These are phyloP conservation scores for Myzus persicae DNA, from an alignment of 1,140 invertebrate species.

Conservation along the genomic window DNA sequence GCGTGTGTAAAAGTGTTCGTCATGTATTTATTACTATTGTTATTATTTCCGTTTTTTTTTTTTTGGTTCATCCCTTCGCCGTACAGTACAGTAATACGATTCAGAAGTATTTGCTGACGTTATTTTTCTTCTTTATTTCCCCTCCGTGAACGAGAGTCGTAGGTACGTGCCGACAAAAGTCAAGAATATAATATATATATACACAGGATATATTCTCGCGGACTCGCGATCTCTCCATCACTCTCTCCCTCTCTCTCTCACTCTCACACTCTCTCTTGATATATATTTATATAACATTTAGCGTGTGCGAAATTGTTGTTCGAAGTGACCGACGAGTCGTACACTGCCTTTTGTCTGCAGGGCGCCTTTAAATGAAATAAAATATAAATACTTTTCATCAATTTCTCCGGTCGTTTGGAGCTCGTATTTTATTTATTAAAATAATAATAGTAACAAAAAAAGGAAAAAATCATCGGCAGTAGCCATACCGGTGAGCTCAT, in stretches of 20 bases:
- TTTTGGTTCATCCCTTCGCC: background rate
- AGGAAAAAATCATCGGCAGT: background rate
- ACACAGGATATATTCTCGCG: background rate
- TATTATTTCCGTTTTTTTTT: background rate
- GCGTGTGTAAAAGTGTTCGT: background rate
- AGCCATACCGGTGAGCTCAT: background rate
- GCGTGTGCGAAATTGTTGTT: background rate
- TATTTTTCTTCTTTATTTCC: background rate
- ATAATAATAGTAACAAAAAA: background rate
- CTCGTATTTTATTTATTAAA: background rate
- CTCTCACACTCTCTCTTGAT: too few relatives aligned
- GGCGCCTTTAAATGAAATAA: background rate
- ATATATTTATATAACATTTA: background rate
- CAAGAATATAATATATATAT: background rate
- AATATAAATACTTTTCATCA: background rate
- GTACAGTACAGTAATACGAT: background rate
- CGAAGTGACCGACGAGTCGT: background rate
- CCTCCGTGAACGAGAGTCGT: background rate
- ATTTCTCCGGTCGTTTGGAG: background rate
- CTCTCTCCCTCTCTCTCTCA: background rate
- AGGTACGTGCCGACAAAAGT: background rate
- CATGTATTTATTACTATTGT: background rate
- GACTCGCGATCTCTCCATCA: background rate
- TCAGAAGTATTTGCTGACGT: constrained; percentile 1
- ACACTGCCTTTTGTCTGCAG: background rate